Conservation (phyloP, 2,797 vertebrate genomes). For the Dendrocincla tyrannina region DNA sequence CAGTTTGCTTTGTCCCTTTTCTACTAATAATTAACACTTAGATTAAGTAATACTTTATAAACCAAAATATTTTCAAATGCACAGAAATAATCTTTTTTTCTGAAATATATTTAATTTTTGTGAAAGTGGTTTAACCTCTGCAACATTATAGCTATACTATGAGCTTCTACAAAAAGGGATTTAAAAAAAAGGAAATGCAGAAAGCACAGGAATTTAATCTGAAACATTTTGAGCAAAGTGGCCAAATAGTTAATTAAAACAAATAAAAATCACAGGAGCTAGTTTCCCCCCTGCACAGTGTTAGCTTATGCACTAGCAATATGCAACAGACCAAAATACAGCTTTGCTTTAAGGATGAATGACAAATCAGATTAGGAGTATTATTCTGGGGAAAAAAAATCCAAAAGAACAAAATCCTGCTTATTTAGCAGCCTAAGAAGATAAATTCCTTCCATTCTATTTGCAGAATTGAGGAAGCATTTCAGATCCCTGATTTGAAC, state of each 20-base stretch:
- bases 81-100: background rate
- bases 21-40: background rate
- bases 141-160: background rate
- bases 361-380: constrained; percentile 1
- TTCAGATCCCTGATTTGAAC: background rate
- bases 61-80: background rate
- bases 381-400: background rate
- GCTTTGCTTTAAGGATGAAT: background rate
- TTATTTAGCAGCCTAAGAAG: constrained; percentile 7
- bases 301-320: background rate
- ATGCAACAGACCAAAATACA: background rate
- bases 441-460: background rate
- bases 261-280: background rate
- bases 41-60: background rate
- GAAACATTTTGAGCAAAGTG: background rate
- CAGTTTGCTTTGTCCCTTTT: background rate
- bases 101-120: background rate
- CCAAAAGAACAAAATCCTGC: background rate
- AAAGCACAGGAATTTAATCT: background rate
- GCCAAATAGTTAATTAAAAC: background rate
- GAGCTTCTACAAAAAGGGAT: background rate
- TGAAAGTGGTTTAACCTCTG: background rate
- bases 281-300: background rate
- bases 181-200: background rate
- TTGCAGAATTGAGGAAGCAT: background rate